phyloP scores from a whole-genome alignment of 2,113 vertebrate genomes.

The Chascanopsetta lugubris region DNA sequence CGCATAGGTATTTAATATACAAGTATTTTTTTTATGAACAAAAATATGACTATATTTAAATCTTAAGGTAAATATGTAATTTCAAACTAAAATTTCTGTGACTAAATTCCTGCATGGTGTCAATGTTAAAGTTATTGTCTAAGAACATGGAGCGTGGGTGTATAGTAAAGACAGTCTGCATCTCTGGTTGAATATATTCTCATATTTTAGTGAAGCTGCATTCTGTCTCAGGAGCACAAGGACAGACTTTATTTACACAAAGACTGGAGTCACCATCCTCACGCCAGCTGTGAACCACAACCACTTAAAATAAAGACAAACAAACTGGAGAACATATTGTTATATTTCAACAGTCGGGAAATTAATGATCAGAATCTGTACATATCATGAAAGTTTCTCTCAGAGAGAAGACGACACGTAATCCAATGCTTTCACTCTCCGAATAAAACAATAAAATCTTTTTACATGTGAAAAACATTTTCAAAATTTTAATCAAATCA shows the following conservation, averaged over 20 bases:
- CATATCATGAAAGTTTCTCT: neutral
- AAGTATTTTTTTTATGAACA: too few relatives aligned
- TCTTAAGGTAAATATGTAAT: too few relatives aligned
- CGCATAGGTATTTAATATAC: too few relatives aligned
- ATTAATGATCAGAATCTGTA: neutral
- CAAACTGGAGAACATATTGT: neutral
- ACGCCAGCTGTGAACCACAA: conserved; percentile 19
- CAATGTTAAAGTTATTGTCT: too few relatives aligned
- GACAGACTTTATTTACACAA: conserved; percentile 69
- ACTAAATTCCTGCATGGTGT: too few relatives aligned
- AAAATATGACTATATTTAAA: too few relatives aligned
- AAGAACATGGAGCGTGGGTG: too few relatives aligned
- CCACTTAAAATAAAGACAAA: neutral
- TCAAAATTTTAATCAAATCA: neutral
- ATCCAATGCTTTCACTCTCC: neutral
- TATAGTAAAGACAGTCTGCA: neutral
- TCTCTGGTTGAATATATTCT: conserved; percentile 62
- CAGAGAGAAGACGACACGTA: neutral
- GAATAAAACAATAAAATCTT: neutral
- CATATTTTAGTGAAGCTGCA: conserved; percentile 61
- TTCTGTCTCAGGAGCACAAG: conserved; percentile 35
- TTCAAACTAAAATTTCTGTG: too few relatives aligned
- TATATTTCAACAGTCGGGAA: neutral
- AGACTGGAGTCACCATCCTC: neutral
- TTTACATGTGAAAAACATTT: neutral